Percentiles rank a stretch among this genome's conserved stretches.
Evolutionary conservation across 2,888 invertebrate genomes (phyloP).

Genomic region (Pteria penguin): DNA sequence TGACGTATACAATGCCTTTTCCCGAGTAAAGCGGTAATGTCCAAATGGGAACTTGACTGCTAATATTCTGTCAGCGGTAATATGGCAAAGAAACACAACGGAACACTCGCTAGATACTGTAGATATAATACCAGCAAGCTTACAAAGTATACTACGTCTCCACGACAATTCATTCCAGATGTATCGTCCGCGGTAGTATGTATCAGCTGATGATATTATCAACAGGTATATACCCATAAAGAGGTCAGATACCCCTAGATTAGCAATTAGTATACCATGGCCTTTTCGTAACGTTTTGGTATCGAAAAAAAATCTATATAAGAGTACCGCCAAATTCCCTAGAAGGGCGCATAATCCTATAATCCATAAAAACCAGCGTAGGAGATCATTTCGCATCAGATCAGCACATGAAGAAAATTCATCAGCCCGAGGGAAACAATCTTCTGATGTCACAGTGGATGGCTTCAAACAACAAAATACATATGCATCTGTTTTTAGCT

Average conservation of each 20-base stretch:
- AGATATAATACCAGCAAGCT: constrained; percentile 36
- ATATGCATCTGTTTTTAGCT: constrained; percentile 43
- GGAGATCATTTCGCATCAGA: constrained; percentile 53
- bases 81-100: constrained; percentile 30
- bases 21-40: constrained; percentile 22
- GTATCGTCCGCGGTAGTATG: constrained; percentile 27
- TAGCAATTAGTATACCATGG: constrained; percentile 47
- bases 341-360: constrained; percentile 51
- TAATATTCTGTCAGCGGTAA: constrained; percentile 33
- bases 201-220: constrained; percentile 40
- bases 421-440: constrained; percentile 55
- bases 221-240: constrained; percentile 37
- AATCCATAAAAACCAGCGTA: constrained; percentile 55
- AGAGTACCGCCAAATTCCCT: constrained; percentile 49
- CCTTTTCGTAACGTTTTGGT: constrained; percentile 25
- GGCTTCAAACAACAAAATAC: constrained; percentile 51
- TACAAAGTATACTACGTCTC: constrained; percentile 25
- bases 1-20: not conserved
- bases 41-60: constrained; percentile 40
- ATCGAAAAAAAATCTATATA: constrained; percentile 25
- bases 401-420: constrained; percentile 64
- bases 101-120: constrained; percentile 38
- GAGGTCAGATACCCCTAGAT: constrained; percentile 43
- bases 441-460: constrained; percentile 24
- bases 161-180: constrained; percentile 40